These are phyloP conservation scores for Mythimna lalbum DNA, from an alignment of 2,888 invertebrate species.

Conservation along the genomic window DNA sequence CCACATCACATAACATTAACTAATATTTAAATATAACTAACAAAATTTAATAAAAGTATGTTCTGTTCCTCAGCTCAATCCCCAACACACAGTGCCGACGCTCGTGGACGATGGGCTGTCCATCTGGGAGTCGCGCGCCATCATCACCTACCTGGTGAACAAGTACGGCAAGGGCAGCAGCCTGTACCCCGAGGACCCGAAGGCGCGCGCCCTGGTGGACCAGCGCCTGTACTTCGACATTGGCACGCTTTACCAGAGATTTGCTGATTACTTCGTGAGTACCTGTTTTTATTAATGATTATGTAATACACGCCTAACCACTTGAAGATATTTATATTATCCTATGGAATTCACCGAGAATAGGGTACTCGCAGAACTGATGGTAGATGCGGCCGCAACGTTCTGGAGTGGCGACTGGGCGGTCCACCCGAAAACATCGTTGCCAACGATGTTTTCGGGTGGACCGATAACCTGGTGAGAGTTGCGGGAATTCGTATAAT, in stretches of 20 bases:
- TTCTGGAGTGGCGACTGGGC: no score
- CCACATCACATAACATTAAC: no score
- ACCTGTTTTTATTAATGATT: constrained; percentile 1
- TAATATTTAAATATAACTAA: no score
- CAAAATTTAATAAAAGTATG: no score
- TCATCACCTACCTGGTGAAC: constrained; percentile 94
- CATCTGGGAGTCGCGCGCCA: constrained; percentile 96
- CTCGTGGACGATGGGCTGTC: constrained; percentile 95
- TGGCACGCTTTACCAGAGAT: constrained; percentile 93
- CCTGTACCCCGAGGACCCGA: constrained; percentile 94
- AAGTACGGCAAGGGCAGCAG: constrained; percentile 95
- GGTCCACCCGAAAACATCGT: no score
- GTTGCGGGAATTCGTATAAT: no score
- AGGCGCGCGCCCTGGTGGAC: constrained; percentile 94
- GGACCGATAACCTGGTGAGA: no score
- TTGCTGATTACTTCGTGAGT: constrained; percentile 94
- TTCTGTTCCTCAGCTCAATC: constrained; percentile 92
- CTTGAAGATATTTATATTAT: not conserved
- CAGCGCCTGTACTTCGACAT: constrained; percentile 95
- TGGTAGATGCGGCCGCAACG: no score
- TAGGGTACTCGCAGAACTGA: no score
- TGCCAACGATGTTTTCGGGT: no score
- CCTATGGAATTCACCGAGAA: not conserved
- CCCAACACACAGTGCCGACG: constrained; percentile 96
- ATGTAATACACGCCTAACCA: not conserved